Evolutionary conservation across 2,113 vertebrate species (phyloP).

Genomic region (Accipiter cooperii): DNA sequence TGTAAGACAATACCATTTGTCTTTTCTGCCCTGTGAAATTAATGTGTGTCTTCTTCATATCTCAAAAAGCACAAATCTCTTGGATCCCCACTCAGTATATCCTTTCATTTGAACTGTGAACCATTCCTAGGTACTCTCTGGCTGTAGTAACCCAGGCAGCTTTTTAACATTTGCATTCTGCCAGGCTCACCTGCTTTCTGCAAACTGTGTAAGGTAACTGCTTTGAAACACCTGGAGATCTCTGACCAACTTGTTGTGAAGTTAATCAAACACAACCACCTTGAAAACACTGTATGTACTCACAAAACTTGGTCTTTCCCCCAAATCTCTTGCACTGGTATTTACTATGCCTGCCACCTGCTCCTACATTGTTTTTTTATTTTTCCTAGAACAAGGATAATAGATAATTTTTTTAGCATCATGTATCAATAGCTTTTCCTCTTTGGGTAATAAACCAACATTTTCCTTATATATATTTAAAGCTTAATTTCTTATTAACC

Average conservation of each 20-base stretch:
- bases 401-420: neutral
- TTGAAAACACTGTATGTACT: neutral
- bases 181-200: neutral
- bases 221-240: neutral
- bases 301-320: neutral
- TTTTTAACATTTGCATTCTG: neutral
- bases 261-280: neutral
- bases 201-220: neutral
- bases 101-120: neutral
- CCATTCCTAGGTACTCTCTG: neutral
- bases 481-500: neutral
- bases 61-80: neutral
- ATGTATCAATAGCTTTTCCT: neutral
- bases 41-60: neutral
- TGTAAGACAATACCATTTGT: accelerated
- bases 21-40: neutral
- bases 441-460: neutral
- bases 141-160: neutral
- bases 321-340: neutral
- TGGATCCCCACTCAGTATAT: neutral
- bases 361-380: neutral
- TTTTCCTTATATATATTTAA: neutral
- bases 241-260: neutral
- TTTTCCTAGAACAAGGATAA: neutral
- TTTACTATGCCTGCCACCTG: neutral